phyloP scores from a whole-genome alignment of 1,140 invertebrate species.

The Acromyrmex echinatior region DNA sequence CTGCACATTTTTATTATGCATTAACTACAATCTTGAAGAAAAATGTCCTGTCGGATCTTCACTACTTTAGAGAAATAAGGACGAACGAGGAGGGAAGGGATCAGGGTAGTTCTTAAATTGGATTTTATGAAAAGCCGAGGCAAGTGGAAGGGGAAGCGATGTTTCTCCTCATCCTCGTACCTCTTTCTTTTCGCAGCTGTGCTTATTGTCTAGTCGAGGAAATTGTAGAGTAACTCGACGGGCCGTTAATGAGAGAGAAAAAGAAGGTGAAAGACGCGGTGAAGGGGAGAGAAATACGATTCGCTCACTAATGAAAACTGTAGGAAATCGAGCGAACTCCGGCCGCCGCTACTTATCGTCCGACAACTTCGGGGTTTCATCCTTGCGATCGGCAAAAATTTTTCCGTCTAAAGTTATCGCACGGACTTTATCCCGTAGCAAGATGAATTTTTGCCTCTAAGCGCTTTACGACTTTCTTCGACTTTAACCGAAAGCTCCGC shows the following conservation, averaged over 20 bases:
- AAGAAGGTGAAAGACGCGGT: slow-evolving; percentile 19
- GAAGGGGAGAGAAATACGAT: slow-evolving; percentile 47
- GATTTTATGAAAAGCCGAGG: slow-evolving; percentile 72
- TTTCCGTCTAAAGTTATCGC: slow-evolving; percentile 49
- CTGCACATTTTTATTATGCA: slow-evolving; percentile 26
- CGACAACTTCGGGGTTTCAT: slow-evolving; percentile 54
- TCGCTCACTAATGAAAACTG: slow-evolving; percentile 72
- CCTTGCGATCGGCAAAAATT: slow-evolving; percentile 45
- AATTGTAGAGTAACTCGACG: slow-evolving; percentile 71
- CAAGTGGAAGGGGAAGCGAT: neutral
- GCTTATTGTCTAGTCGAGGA: slow-evolving; percentile 74
- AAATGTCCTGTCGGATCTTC: slow-evolving; percentile 52
- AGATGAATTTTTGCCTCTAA: slow-evolving; percentile 41
- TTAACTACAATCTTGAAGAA: slow-evolving; percentile 67
- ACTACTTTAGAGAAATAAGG: slow-evolving; percentile 63
- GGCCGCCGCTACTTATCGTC: slow-evolving; percentile 49
- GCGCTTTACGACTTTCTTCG: slow-evolving; percentile 38
- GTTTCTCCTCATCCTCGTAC: slow-evolving; percentile 37
- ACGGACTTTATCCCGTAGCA: slow-evolving; percentile 48
- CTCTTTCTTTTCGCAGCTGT: slow-evolving; percentile 50
- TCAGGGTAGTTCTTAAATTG: slow-evolving; percentile 75
- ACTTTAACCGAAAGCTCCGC: slow-evolving; percentile 25
- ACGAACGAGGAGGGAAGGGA: slow-evolving; percentile 50
- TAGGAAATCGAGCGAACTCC: slow-evolving; percentile 67
- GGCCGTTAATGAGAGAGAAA: slow-evolving; percentile 68